phyloP scores from a whole-genome alignment of 2,797 vertebrate species.

The Eleutherodactylus coqui region DNA sequence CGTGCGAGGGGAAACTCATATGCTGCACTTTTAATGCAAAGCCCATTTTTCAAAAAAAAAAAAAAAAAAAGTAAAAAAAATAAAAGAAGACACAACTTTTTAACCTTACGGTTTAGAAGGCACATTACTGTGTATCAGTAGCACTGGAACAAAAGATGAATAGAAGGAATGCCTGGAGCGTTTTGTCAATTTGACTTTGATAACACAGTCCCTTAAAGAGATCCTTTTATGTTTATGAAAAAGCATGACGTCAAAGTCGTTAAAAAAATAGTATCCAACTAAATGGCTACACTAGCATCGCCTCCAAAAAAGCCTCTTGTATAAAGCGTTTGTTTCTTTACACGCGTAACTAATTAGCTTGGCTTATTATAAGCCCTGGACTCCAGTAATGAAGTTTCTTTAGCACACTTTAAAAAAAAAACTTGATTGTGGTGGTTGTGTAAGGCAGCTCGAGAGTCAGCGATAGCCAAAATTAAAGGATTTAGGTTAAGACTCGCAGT shows the following conservation, averaged over 20 bases:
- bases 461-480: constrained; percentile 67
- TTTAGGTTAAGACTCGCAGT: constrained; percentile 62
- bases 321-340: constrained; percentile 80
- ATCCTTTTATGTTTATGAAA: constrained; percentile 85
- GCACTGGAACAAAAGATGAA: constrained; percentile 98
- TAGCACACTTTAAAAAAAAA: constrained; percentile 68
- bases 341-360: constrained; percentile 90
- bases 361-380: constrained; percentile 80
- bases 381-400: constrained; percentile 70
- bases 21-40: constrained; percentile 70
- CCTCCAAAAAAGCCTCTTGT: constrained; percentile 78
- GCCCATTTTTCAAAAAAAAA: constrained; percentile 66
- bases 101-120: constrained; percentile 77
- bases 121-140: constrained; percentile 92
- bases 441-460: constrained; percentile 64
- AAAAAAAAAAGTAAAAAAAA: not conserved
- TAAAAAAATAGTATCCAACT: constrained; percentile 86
- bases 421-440: constrained; percentile 71
- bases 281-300: constrained; percentile 80
- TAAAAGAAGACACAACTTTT: constrained; percentile 76
- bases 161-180: constrained; percentile 89
- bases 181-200: constrained; percentile 88
- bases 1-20: constrained; percentile 66
- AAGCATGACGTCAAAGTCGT: constrained; percentile 91
- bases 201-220: constrained; percentile 84